These are phyloP conservation scores for Clepsis dumicolana DNA, from an alignment of 2,888 invertebrate species.

Conservation along the genomic window DNA sequence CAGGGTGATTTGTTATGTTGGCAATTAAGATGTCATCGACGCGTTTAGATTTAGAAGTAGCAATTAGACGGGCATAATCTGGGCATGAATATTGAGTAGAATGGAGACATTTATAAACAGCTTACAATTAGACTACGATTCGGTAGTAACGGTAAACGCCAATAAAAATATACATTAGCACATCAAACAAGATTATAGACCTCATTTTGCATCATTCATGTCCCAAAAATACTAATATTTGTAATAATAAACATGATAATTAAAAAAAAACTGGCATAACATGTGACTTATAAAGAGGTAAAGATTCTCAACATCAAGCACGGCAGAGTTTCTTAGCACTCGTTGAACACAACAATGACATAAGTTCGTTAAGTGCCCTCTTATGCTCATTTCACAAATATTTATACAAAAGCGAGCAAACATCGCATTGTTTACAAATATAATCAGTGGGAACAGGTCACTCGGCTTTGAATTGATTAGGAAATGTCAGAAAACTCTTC, in stretches of 20 bases:
- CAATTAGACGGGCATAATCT: slow-evolving; percentile 79
- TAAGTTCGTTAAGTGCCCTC: slow-evolving; percentile 71
- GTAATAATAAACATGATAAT: not conserved
- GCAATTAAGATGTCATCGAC: slow-evolving; percentile 83
- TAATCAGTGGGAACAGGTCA: slow-evolving; percentile 68
- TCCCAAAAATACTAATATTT: slow-evolving; percentile 1
- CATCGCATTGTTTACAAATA: slow-evolving; percentile 66
- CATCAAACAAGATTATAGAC: slow-evolving; percentile 47
- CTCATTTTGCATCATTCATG: not conserved
- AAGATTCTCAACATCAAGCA: slow-evolving; percentile 23
- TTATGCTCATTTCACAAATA: slow-evolving; percentile 73
- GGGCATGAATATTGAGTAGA: slow-evolving; percentile 79
- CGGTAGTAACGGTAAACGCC: slow-evolving; percentile 60
- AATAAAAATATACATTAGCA: slow-evolving; percentile 52
- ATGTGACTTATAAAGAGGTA: not conserved
- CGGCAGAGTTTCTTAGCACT: slow-evolving; percentile 51
- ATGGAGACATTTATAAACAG: slow-evolving; percentile 73
- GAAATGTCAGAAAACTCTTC: slow-evolving; percentile 17
- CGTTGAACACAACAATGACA: slow-evolving; percentile 67
- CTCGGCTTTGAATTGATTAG: slow-evolving; percentile 48
- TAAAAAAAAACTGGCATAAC: not conserved
- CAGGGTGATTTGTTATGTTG: slow-evolving; percentile 72
- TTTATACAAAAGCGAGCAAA: slow-evolving; percentile 66
- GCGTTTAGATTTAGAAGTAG: slow-evolving; percentile 78
- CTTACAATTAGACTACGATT: slow-evolving; percentile 67